Evolutionary conservation across 2,113 vertebrate species (phyloP).

Genomic region (Macheiramphus alcinus): DNA sequence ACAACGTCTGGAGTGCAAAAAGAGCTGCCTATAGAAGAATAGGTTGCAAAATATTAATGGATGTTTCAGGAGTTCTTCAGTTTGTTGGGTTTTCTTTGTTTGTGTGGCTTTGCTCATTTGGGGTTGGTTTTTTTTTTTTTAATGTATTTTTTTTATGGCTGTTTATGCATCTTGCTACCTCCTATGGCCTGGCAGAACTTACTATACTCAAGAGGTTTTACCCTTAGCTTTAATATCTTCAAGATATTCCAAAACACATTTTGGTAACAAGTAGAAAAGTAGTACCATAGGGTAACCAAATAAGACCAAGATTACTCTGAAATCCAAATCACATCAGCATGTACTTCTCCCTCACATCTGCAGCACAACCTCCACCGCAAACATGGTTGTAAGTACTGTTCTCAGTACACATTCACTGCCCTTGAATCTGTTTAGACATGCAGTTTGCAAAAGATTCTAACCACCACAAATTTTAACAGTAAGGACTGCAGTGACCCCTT

Average conservation of each 20-base stretch:
- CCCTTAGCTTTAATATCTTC: not conserved
- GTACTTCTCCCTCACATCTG: not conserved
- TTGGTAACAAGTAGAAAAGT: not conserved
- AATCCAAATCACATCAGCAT: not conserved
- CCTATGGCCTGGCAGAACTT: not conserved
- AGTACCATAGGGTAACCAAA: not conserved
- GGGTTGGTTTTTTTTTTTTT: no score
- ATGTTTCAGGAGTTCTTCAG: not conserved
- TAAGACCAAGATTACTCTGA: not conserved
- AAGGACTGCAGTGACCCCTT: not conserved
- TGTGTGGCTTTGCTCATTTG: not conserved
- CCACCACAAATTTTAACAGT: not conserved
- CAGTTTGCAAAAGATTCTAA: not conserved
- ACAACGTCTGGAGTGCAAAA: conserved; percentile 89
- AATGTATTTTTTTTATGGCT: not conserved
- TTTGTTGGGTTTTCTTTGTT: not conserved
- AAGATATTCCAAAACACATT: not conserved
- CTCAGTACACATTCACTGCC: not conserved
- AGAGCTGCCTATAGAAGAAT: conserved; percentile 84
- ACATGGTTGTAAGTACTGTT: not conserved
- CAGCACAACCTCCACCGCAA: not conserved
- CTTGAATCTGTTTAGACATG: not conserved
- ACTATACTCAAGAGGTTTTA: not conserved
- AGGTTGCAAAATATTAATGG: not conserved
- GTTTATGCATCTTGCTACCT: not conserved